Base-by-base conservation (phyloP, 2,888 invertebrate genomes). In the Cheilosia impressa region DNA sequence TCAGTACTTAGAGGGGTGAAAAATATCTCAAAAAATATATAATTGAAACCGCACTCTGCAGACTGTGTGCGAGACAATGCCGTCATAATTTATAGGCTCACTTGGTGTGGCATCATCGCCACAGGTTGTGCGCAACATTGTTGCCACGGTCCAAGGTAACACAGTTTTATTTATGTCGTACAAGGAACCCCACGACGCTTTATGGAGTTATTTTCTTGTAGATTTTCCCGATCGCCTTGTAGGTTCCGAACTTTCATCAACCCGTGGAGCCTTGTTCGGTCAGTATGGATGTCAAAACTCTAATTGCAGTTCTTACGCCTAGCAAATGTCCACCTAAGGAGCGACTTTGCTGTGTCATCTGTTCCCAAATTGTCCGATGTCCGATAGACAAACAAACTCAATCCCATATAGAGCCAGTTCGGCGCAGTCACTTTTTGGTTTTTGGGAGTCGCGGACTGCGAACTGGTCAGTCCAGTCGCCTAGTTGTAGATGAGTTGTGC, bases 41-140 rank as follows among this genome's bases (percentile, higher is more conserved):
- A 69, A 76, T 76, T 76, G 76, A 68, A 76, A 76, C 41, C 15
- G 52, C 19, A 10, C 3, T 13, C 41, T 45, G 24, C 41, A 9
- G 9, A 19, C 45, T 7, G 47, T 2, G 31, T 10, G 31, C 31
- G 31, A 31, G 31, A 66, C 65, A 77, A 82, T 72, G 60, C 72
- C 31, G 27, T 41, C 55, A 55, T 71, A 76, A 77, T 82, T 82
- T 77, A 82, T 82, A 55, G 53, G 38, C 62, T 66, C 66, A 34
- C 55, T 22, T 10, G 38, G 43, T 19, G 57, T 24, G 50, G 58
- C 24, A 22, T 66, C 72, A 72, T 66, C 66, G 77, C 77, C 71
- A 77, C 77, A 53, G 76, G 81, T 76, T 65, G 27, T 52, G 52
- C 4, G 76, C 81, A 76, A 82, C 81, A 82, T 31, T 76, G 81